These are phyloP conservation scores for Jaculus jaculus DNA, from an alignment of 2,113 vertebrate species.

Conservation along the genomic window DNA sequence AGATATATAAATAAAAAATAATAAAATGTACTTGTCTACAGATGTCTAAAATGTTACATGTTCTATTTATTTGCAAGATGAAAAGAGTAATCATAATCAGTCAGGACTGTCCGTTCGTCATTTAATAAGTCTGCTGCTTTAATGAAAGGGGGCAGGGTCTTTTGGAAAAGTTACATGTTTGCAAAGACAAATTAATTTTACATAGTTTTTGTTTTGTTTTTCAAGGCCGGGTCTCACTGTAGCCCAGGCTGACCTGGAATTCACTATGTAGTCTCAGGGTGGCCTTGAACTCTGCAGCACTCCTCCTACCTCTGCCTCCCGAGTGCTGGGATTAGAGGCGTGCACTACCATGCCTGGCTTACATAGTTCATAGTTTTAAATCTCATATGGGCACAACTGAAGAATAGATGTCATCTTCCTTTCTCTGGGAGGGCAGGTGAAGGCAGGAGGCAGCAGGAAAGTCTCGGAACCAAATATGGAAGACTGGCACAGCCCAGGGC, in stretches of 20 bases:
- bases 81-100: not conserved
- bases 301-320: too few relatives aligned
- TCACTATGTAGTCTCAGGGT: too few relatives aligned
- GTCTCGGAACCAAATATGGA: rapidly evolving
- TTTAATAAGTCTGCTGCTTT: not conserved
- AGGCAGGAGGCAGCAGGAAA: not conserved
- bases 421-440: not conserved
- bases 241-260: too few relatives aligned
- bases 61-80: not conserved
- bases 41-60: not conserved
- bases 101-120: not conserved
- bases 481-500: not conserved
- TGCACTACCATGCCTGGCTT: too few relatives aligned
- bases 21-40: not conserved
- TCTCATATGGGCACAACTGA: not conserved
- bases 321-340: too few relatives aligned
- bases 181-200: not conserved
- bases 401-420: not conserved
- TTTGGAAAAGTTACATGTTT: not conserved
- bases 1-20: too few relatives aligned
- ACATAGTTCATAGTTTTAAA: not conserved
- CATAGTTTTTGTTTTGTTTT: too few relatives aligned
- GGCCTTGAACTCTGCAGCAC: too few relatives aligned
- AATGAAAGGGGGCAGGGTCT: not conserved
- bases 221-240: too few relatives aligned